These are phyloP conservation scores for Urophycis tenuis DNA, from an alignment of 2,797 vertebrate genomes.

Conservation along the genomic window DNA sequence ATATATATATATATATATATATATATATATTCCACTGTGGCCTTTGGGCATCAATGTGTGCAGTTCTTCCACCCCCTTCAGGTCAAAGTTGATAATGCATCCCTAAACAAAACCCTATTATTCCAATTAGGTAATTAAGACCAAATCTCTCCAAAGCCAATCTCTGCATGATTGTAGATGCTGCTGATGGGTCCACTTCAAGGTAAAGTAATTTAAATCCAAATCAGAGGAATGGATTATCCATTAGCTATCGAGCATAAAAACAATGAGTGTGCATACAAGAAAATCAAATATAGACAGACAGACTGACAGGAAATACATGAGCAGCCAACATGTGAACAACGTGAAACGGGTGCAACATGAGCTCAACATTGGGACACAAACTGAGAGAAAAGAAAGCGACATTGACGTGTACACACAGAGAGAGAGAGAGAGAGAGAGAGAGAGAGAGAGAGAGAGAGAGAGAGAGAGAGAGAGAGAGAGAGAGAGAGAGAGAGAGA, in stretches of 20 bases:
- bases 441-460: slow-evolving; percentile 33
- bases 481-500: slow-evolving; percentile 33
- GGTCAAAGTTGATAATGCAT: slow-evolving; percentile 21
- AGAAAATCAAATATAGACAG: slow-evolving; percentile 29
- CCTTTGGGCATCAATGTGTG: slow-evolving; percentile 13
- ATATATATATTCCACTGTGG: not conserved
- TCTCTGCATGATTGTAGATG: too few relatives aligned
- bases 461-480: slow-evolving; percentile 18
- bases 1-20: not conserved
- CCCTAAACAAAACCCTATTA: slow-evolving; percentile 41
- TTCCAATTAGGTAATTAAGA: slow-evolving; percentile 60
- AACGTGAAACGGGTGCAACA: too few relatives aligned
- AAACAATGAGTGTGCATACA: slow-evolving; percentile 15
- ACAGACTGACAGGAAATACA: not conserved
- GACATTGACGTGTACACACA: slow-evolving; percentile 15
- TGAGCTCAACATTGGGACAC: slow-evolving; percentile 66
- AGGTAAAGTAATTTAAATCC: slow-evolving; percentile 51
- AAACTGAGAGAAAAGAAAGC: slow-evolving; percentile 48
- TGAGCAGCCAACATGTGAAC: slow-evolving; percentile 48
- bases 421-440: slow-evolving; percentile 20
- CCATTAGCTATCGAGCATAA: not conserved
- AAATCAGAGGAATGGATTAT: slow-evolving; percentile 38
- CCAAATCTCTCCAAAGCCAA: slow-evolving; percentile 58
- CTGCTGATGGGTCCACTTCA: slow-evolving; percentile 53
- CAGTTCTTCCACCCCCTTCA: slow-evolving; percentile 53